These are phyloP conservation scores for Pteromalus puparum DNA, from an alignment of 1,140 invertebrate species.

Conservation along the genomic window DNA sequence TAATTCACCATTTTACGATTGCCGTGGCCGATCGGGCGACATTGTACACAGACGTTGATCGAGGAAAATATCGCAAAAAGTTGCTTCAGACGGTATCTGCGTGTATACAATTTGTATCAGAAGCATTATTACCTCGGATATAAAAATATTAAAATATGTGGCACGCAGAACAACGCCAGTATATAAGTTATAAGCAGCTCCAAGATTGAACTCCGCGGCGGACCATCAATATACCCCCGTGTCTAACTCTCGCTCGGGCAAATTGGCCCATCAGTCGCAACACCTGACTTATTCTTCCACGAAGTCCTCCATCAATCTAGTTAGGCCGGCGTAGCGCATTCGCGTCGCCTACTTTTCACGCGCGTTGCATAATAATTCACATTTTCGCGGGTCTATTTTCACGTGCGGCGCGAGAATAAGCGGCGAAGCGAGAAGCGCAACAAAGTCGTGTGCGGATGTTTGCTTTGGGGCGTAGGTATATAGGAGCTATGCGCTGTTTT, in stretches of 20 bases:
- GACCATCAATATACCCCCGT: background rate
- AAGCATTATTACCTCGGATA: no score
- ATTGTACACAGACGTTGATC: no score
- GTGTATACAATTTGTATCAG: no score
- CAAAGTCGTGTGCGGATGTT: background rate
- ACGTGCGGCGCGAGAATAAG: background rate
- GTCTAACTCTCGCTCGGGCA: background rate
- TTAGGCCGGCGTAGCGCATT: background rate
- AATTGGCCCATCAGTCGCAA: constrained; percentile 6
- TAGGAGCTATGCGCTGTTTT: background rate
- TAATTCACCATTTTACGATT: no score
- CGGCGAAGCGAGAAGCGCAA: background rate
- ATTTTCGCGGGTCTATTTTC: constrained; percentile 30
- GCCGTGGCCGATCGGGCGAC: no score
- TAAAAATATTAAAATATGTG: no score
- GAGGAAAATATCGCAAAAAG: no score
- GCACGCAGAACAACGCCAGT: no score
- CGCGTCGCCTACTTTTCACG: constrained; percentile 15
- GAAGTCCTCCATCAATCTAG: constrained; percentile 30
- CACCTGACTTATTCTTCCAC: background rate
- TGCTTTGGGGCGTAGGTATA: no score
- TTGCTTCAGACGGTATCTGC: no score
- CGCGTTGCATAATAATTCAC: constrained; percentile 24
- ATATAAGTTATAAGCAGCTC: no score
- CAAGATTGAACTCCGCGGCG: no score